Evolutionary conservation across 1,140 invertebrate genomes (phyloP).

Genomic region (Aradophagus sp.): DNA sequence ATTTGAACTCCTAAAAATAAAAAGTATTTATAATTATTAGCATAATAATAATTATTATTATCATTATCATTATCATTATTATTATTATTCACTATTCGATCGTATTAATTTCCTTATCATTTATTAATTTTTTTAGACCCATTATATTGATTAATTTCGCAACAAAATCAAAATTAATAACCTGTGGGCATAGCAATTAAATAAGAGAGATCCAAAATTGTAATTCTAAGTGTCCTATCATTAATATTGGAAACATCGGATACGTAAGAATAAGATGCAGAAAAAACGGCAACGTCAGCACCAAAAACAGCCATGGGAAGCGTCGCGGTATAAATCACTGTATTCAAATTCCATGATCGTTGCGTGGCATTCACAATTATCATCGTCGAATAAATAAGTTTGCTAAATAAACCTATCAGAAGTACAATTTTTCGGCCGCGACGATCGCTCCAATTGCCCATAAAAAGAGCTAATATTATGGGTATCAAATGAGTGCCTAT

Average conservation of each 20-base stretch:
- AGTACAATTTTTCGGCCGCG: constrained; percentile 81
- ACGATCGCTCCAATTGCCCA: constrained; percentile 85
- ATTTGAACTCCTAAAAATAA: constrained; percentile 66
- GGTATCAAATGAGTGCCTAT: constrained; percentile 82
- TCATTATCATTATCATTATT: too few species aligned
- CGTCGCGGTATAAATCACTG: constrained; percentile 82
- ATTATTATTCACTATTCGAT: too few species aligned
- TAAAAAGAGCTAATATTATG: constrained; percentile 83
- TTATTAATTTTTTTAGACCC: neutral
- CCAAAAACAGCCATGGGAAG: constrained; percentile 83
- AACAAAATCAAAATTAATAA: constrained; percentile 26
- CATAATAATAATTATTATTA: neutral
- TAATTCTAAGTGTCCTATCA: constrained; percentile 81
- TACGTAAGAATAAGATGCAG: constrained; percentile 83
- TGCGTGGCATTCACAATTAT: constrained; percentile 81
- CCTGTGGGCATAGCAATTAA: constrained; percentile 84
- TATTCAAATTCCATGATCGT: constrained; percentile 82
- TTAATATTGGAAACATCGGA: constrained; percentile 80
- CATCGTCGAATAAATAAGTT: constrained; percentile 83
- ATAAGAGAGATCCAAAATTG: constrained; percentile 83
- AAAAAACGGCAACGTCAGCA: constrained; percentile 84
- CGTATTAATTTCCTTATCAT: too few species aligned
- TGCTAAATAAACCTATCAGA: constrained; percentile 81
- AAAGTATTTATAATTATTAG: neutral
- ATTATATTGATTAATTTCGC: neutral